Base-by-base conservation (phyloP, 1,140 invertebrate species). In the Drosophila sechellia region DNA sequence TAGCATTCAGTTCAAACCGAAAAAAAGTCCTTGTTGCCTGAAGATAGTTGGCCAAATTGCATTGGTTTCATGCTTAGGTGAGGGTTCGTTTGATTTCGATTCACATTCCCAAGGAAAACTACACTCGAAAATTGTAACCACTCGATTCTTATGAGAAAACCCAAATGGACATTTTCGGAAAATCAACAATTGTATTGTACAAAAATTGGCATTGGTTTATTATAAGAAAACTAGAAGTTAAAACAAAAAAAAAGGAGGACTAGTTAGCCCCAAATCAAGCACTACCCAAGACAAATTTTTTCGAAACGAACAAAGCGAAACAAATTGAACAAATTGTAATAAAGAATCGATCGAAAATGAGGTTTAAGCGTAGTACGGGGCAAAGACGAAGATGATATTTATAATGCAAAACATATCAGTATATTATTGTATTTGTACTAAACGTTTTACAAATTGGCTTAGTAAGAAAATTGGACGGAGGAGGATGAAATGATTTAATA, bases 371-470 rank as follows among this genome's bases (percentile, higher is more conserved):
- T 58, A 54, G 61, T 43, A 45, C 10, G 42, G 13, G 37, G 37
- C 31, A 31, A 43, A 17, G 42, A 20, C 50, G 49, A 64, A 54
- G 66, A 89, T 15, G 78, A 87, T 68, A 86, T 87, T 87, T 87
- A 77, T 89, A 87, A 89, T 81, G 84, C 83, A 83, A 89, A 89
- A 87, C 83, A 86, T 86, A 86, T 86, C 83, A 86, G 76, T 81
- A 86, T 87, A 77, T 78, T 80, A 89, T 80, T 87, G 84, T 89
- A 87, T 87, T 87, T 87, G 84, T 87, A 87, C 84, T 89, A 87
- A 87, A 89, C 84, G 84, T 89, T 87, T 87, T 87, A 87, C 84
- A 87, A 89, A 87, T 87, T 89, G 84, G 84, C 84, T 73, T 84
- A 87, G 79, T 73, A 68, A 83, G 42, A 77, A 52, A 52, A 50